Evolutionary conservation across 2,888 invertebrate species (phyloP), one percentile per base, ranked within the genome.

Genomic region (Lymantria dispar): DNA sequence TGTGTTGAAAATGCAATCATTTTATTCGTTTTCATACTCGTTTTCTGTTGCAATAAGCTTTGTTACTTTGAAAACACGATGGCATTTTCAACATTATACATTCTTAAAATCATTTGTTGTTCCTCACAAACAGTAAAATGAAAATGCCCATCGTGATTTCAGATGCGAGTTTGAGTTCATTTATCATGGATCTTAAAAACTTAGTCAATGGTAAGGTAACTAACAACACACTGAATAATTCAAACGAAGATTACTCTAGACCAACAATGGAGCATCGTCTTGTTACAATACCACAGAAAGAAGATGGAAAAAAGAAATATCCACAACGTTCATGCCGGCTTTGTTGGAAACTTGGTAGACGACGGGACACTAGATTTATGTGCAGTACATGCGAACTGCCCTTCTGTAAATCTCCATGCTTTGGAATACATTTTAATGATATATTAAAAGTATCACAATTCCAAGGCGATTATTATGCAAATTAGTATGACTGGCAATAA

Each of bases 61-160:
- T 80, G 68, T 72, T 71, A 66, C 74, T 79, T 80, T 84, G 90
- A 86, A 91, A 91, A 87, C 91, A 91, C 86, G 91, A 90, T 89
- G 91, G 91, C 91, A 91, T 91, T 91, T 91, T 91, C 91, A 90
- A 90, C 91, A 89, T 84, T 76, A 68, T 65, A 60, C 49, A 64
- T 68, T 67, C 70, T 68, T 62, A 60, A 33, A 33, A 8, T 10
- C 48, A 60, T 60, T 65, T 70, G 61, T 65, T 61, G 45, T 61
- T 64, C 43, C 52, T 29, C 56, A 50, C 54, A 68, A 72, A 62
- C 64, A 66, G 65, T 64, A 68, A 78, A 83, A 76, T 85, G 89
- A 91, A 89, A 91, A 92, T 90, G 88, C 84, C 92, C 84, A 89
- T 88, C 91, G 88, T 92, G 89, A 78, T 92, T 92, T 91, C 92